Conservation (phyloP, 2,113 vertebrate genomes). For the Leucoraja erinaceus region DNA sequence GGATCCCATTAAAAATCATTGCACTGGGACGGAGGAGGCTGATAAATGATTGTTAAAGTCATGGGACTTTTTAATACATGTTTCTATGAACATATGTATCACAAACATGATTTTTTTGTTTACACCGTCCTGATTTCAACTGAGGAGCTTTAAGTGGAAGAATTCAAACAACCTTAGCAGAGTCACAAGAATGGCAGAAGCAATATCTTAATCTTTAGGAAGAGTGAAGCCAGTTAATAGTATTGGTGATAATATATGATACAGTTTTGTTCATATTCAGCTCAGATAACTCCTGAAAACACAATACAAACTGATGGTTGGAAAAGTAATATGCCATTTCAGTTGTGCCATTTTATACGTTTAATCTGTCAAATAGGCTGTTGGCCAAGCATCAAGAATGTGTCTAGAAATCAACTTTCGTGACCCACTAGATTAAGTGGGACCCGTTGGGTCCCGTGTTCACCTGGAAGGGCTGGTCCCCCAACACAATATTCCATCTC, state of each 20-base stretch:
- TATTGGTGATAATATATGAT: too few species aligned
- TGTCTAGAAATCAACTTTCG: too few species aligned
- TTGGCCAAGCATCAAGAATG: too few species aligned
- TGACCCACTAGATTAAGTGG: too few species aligned
- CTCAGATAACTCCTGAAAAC: not conserved
- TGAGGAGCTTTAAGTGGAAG: not conserved
- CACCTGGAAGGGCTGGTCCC: too few species aligned
- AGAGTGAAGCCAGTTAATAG: not conserved
- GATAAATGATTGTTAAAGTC: slow-evolving; percentile 27
- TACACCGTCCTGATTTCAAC: not conserved
- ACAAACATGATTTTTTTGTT: not conserved
- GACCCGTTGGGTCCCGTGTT: too few species aligned
- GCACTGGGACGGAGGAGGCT: not conserved
- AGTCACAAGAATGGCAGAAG: not conserved
- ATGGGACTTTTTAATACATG: not conserved
- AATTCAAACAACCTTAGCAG: not conserved
- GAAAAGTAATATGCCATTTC: not conserved
- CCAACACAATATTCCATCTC: too few species aligned
- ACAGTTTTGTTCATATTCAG: not conserved
- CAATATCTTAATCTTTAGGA: not conserved
- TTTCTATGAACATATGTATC: not conserved
- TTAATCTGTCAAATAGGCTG: not conserved
- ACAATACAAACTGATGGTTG: not conserved
- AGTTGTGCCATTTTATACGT: not conserved
- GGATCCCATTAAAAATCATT: slow-evolving; percentile 26